Evolutionary conservation across 1,140 invertebrate genomes (phyloP).

Genomic region (Rhyzopertha dominica): DNA sequence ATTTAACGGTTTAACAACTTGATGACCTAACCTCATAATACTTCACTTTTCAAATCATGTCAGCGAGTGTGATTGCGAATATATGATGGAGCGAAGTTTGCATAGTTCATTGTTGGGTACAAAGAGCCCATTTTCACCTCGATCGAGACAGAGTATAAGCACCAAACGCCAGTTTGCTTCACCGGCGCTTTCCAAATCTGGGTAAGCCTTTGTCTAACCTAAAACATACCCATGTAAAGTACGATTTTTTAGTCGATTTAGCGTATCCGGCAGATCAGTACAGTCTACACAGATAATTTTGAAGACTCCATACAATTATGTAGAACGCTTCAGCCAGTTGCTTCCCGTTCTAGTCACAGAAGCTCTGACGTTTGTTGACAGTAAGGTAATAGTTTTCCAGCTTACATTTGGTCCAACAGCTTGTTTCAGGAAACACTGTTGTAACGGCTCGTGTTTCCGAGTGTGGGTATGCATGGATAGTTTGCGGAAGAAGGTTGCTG

Average conservation of each 20-base stretch:
- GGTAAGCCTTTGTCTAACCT: slow-evolving; percentile 20
- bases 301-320: slow-evolving; percentile 59
- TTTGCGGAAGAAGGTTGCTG: slow-evolving; percentile 76
- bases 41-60: no score
- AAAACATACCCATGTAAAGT: slow-evolving; percentile 16
- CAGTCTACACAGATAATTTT: slow-evolving; percentile 66
- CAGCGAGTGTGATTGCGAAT: no score
- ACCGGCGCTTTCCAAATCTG: slow-evolving; percentile 45
- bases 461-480: slow-evolving; percentile 68
- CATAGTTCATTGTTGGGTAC: slow-evolving; percentile 44
- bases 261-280: slow-evolving; percentile 56
- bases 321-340: slow-evolving; percentile 71
- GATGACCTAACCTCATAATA: no score
- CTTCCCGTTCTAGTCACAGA: slow-evolving; percentile 84
- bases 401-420: slow-evolving; percentile 21
- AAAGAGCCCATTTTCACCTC: slow-evolving; percentile 51
- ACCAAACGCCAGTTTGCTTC: slow-evolving; percentile 44
- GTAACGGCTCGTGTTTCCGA: slow-evolving; percentile 51
- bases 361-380: slow-evolving; percentile 73
- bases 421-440: slow-evolving; percentile 51
- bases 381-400: slow-evolving; percentile 49
- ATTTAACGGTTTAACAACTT: no score
- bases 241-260: slow-evolving; percentile 49
- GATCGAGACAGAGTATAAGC: slow-evolving; percentile 45
- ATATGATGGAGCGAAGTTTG: slow-evolving; percentile 45